These are phyloP conservation scores for Acronicta alni DNA, from an alignment of 2,888 invertebrate genomes.

Conservation along the genomic window DNA sequence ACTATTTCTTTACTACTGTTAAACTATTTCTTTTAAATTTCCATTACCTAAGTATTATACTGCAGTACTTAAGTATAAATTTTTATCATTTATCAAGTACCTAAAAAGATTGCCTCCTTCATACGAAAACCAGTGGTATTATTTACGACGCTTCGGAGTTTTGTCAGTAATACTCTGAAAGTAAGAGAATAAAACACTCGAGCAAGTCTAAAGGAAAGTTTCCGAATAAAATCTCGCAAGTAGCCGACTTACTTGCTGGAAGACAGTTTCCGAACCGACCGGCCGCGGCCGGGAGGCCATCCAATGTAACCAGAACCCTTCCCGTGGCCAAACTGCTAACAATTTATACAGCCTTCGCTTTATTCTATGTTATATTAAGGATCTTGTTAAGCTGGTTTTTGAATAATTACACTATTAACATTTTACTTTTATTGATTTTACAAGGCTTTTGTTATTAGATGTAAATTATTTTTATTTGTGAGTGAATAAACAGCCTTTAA, in stretches of 20 bases:
- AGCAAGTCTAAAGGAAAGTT: slow-evolving; percentile 52
- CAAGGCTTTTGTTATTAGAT: slow-evolving; percentile 44
- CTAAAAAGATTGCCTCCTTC: slow-evolving; percentile 11
- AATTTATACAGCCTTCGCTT: slow-evolving; percentile 30
- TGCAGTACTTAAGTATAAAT: too few species aligned
- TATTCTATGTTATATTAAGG: slow-evolving; percentile 34
- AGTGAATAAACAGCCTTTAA: slow-evolving; percentile 9
- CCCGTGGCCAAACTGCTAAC: slow-evolving; percentile 29
- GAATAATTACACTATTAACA: slow-evolving; percentile 56
- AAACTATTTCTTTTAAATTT: too few species aligned
- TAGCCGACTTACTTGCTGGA: slow-evolving; percentile 51
- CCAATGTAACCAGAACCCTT: slow-evolving; percentile 44
- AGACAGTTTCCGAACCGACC: slow-evolving; percentile 33
- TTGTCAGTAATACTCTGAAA: slow-evolving; percentile 38
- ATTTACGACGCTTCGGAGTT: slow-evolving; percentile 44
- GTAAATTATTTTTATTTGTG: slow-evolving; percentile 34
- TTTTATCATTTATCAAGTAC: slow-evolving; percentile 6
- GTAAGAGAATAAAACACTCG: slow-evolving; percentile 55
- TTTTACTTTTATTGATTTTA: slow-evolving; percentile 57
- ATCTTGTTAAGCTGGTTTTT: slow-evolving; percentile 45
- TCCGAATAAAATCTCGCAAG: slow-evolving; percentile 56
- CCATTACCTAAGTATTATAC: too few species aligned
- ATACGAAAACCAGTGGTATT: slow-evolving; percentile 30
- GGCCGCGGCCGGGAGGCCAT: not conserved
- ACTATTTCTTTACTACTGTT: too few species aligned